phyloP scores from a whole-genome alignment of 2,113 vertebrate genomes.

The Stegostoma tigrinum region DNA sequence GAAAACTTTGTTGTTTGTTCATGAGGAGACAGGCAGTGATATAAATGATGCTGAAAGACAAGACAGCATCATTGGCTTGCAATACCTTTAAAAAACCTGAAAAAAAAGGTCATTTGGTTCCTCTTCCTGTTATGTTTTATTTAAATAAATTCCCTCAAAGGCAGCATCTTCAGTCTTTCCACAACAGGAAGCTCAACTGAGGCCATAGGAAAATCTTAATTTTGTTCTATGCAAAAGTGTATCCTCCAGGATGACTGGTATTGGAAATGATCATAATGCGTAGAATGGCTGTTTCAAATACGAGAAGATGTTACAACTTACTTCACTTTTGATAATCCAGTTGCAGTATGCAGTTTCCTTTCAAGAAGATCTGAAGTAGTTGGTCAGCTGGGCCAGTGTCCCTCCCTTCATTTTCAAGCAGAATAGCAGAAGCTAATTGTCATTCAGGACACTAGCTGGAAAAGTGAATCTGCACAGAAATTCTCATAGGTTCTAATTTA shows the following conservation, averaged over 20 bases:
- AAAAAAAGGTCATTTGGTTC: not conserved
- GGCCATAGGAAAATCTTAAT: not conserved
- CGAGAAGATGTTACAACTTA: not conserved
- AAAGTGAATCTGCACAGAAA: not conserved
- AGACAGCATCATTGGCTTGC: not conserved
- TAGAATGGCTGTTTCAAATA: not conserved
- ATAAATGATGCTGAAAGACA: not conserved
- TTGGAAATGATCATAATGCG: not conserved
- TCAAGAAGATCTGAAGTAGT: not conserved
- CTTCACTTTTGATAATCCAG: not conserved
- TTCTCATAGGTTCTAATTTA: not conserved
- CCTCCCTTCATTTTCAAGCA: not conserved
- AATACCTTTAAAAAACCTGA: not conserved
- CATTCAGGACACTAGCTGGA: not conserved
- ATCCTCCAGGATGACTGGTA: not conserved
- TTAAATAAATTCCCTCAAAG: not conserved
- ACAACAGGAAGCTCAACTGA: not conserved
- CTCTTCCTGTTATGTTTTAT: not conserved
- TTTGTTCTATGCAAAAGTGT: not conserved
- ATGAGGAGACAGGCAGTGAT: not conserved
- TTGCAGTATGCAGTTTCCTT: not conserved
- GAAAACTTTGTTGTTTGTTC: not conserved
- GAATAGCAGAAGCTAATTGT: not conserved
- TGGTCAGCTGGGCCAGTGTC: not conserved
- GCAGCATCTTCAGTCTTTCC: not conserved